These are phyloP conservation scores for Heliconius hermathena DNA, from an alignment of 1,140 invertebrate genomes.

Conservation along the genomic window DNA sequence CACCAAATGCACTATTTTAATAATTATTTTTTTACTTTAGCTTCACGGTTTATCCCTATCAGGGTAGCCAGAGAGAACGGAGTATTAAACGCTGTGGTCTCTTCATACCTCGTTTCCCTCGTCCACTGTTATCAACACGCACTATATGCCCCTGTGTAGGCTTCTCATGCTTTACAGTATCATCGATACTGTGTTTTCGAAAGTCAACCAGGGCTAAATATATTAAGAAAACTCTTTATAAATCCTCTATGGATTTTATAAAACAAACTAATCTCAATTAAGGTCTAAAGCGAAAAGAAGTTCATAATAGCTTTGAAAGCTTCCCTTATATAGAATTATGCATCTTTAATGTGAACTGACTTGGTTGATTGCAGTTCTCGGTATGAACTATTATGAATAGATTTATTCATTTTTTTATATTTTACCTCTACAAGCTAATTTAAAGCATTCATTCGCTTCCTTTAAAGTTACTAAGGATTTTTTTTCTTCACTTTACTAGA, in stretches of 20 bases:
- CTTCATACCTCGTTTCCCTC: no score
- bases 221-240: neutral
- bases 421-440: neutral
- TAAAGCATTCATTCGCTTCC: neutral
- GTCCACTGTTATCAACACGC: no score
- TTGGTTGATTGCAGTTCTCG: conserved; percentile 2
- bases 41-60: no score
- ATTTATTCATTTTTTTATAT: neutral
- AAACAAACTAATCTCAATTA: conserved; percentile 6
- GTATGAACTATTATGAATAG: neutral
- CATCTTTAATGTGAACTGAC: neutral
- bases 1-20: no score
- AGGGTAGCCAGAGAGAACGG: no score
- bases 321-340: neutral
- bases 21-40: no score
- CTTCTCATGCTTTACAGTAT: no score
- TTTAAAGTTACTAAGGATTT: neutral
- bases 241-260: neutral
- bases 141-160: no score
- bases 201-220: no score
- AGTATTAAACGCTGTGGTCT: no score
- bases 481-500: neutral
- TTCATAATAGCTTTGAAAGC: neutral
- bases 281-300: neutral
- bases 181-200: no score